Evolutionary conservation across 2,113 vertebrate species (phyloP).

Genomic region (Collichthys lucidus): DNA sequence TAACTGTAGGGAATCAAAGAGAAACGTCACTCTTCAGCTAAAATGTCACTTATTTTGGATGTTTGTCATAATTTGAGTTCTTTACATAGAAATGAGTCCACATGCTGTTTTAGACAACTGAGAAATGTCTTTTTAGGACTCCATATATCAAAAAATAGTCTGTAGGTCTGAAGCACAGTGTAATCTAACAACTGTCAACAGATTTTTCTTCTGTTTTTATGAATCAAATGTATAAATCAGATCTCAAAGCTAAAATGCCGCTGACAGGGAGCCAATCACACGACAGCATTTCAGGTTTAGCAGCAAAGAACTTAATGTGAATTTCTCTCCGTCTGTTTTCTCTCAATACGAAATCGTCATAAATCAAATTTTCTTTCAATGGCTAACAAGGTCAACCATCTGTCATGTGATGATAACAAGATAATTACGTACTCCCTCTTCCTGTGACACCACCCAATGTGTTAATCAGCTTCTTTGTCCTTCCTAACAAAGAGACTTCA

Average conservation of each 20-base stretch:
- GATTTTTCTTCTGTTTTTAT: too few relatives aligned
- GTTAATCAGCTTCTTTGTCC: constrained; percentile 34
- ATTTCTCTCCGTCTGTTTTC: constrained; percentile 10
- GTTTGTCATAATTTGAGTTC: too few relatives aligned
- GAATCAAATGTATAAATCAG: too few relatives aligned
- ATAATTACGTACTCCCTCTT: constrained; percentile 28
- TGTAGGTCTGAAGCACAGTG: too few relatives aligned
- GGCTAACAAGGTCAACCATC: constrained; percentile 36
- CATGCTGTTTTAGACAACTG: too few relatives aligned
- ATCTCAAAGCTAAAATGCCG: constrained; percentile 3
- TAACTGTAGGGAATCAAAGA: too few relatives aligned
- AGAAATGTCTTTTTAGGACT: too few relatives aligned
- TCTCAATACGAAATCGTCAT: neutral
- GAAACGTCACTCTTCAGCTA: too few relatives aligned
- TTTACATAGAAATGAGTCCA: too few relatives aligned
- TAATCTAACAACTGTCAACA: too few relatives aligned
- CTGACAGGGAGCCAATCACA: neutral
- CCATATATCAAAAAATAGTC: too few relatives aligned
- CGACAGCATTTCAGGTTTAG: neutral
- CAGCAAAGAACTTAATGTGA: neutral
- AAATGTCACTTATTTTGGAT: too few relatives aligned
- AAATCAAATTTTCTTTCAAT: neutral
- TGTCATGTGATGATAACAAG: constrained; percentile 47
- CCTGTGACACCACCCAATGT: constrained; percentile 36
- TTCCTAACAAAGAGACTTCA: constrained; percentile 21